Evolutionary conservation across 2,797 vertebrate species (phyloP).

Genomic region (Xerus rutilus): DNA sequence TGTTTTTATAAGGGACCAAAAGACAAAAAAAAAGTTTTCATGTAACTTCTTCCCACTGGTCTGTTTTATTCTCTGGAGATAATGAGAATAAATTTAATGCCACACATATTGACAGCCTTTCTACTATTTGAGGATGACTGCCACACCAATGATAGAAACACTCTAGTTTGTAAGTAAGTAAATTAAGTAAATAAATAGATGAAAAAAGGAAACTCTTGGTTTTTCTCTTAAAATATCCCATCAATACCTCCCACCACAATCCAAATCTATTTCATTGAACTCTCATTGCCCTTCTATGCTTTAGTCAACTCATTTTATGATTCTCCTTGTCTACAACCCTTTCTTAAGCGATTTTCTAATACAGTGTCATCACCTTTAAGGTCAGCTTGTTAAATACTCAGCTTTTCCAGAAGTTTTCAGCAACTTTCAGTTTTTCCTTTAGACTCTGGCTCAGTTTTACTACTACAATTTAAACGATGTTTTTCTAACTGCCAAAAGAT

Average conservation of each 20-base stretch:
- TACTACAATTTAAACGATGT: neutral
- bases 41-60: neutral
- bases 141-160: neutral
- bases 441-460: neutral
- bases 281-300: neutral
- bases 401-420: neutral
- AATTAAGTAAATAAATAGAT: neutral
- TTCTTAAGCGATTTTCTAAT: neutral
- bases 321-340: neutral
- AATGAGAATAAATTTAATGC: neutral
- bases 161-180: neutral
- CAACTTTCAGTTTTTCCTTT: neutral
- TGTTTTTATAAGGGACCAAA: neutral
- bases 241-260: neutral
- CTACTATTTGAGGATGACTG: neutral
- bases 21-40: neutral
- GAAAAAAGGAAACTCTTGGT: neutral
- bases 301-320: neutral
- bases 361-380: neutral
- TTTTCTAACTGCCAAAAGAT: neutral
- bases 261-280: neutral
- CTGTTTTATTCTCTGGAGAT: neutral
- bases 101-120: neutral
- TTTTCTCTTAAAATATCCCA: neutral
- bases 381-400: neutral